Conservation (phyloP, 1,140 invertebrate genomes). For the Periplaneta americana region DNA sequence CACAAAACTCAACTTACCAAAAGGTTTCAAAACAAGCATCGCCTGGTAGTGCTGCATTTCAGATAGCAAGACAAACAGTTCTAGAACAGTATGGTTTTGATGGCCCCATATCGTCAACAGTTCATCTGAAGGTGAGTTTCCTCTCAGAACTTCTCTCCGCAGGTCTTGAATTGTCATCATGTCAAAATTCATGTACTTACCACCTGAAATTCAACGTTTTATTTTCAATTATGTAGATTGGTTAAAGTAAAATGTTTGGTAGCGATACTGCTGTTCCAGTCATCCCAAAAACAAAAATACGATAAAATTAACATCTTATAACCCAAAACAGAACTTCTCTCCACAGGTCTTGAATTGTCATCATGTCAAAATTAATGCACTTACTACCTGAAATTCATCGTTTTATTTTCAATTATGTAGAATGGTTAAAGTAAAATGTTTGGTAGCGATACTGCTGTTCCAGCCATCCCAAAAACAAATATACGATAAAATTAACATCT, state of each 20-base stretch:
- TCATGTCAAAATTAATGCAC: background rate
- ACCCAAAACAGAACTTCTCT: background rate
- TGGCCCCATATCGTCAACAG: constrained; percentile 72
- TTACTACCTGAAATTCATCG: background rate
- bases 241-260: background rate
- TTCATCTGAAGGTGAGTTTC: constrained; percentile 65
- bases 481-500: background rate
- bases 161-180: constrained; percentile 43
- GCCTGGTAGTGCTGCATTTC: constrained; percentile 67
- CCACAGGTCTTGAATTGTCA: background rate
- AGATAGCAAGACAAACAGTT: constrained; percentile 66
- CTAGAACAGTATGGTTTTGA: constrained; percentile 70
- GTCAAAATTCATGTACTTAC: constrained; percentile 44
- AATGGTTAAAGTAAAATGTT: background rate
- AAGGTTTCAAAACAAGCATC: constrained; percentile 57
- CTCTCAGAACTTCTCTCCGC: constrained; percentile 36
- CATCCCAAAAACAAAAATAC: background rate
- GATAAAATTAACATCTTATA: background rate
- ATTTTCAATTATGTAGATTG: background rate
- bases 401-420: background rate
- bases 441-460: background rate
- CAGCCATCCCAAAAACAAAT: no score
- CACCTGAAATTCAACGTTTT: constrained; percentile 35
- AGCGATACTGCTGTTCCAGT: background rate
- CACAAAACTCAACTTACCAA: no score